Base-by-base conservation (phyloP, 2,888 invertebrate species). In the Perizoma affinitatum region DNA sequence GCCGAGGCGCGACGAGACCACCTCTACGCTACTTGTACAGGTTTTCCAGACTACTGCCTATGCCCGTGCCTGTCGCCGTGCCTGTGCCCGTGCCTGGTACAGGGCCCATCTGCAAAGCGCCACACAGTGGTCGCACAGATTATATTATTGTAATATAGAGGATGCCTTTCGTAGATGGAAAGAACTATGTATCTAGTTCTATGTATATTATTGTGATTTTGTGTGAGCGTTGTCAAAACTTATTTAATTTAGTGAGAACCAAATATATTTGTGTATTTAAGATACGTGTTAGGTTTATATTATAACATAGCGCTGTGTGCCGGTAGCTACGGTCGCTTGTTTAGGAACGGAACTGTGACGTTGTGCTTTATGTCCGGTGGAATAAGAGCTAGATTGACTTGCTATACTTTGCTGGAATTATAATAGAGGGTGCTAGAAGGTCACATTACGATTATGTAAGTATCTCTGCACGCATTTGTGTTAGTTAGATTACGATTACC, bases 171-270 rank as follows among this genome's bases (percentile, higher is more conserved):
- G 34, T 47, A 61, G 51, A 47, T 55, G 47, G 44, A 59, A 47
- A 58, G 44, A 22, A 22, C 22, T 22, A 22, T 22, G 22, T 22
- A n/a, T 70, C 65, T 72, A 67, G 63, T 66, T 65, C 56, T 61
- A 63, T 49, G 51, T 53, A 58, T 70, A 69, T 74, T 72, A 73
- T 78, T 74, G 76, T 76, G 74, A 72, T 72, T 66, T 63, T 44
- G 74, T 69, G 78, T 73, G 75, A 72, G 71, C 70, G 71, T 68
- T 70, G 71, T 65, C 65, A 4, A 63, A 50, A 54, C 47, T 70
- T 68, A 72, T 74, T 78, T 80, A 76, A 63, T 76, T 80, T 82
- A 84, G 83, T 85, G 87, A 86, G 84, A 86, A 88, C 88, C 88
- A 88, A 88, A 88, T 87, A 86, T 84, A 79, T 79, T 75, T 71